Evolutionary conservation across 2,888 invertebrate genomes (phyloP).

Genomic region (Ganaspis brasiliensis): DNA sequence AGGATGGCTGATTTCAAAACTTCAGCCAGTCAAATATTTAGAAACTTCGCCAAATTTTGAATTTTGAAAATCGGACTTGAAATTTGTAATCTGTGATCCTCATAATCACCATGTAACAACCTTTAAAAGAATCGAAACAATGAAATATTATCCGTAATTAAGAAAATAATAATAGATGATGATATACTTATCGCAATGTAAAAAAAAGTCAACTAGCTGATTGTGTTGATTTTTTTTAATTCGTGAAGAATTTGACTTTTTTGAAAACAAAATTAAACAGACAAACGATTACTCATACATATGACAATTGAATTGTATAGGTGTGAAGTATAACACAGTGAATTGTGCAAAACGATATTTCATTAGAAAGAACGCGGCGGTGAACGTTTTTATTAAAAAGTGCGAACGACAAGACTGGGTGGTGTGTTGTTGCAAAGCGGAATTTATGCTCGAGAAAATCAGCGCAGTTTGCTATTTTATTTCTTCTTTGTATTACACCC

Average conservation of each 20-base stretch:
- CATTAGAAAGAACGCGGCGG: constrained; percentile 53
- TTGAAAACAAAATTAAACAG: neutral
- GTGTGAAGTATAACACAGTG: constrained; percentile 47
- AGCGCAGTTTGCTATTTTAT: constrained; percentile 43
- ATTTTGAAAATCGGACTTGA: too few species aligned
- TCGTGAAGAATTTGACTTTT: neutral
- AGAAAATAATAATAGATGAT: too few species aligned
- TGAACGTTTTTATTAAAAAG: constrained; percentile 63
- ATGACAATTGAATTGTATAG: constrained; percentile 3
- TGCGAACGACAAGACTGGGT: constrained; percentile 51
- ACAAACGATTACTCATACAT: neutral
- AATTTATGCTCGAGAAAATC: constrained; percentile 71
- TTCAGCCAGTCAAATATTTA: too few species aligned
- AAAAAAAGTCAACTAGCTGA: neutral
- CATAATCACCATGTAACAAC: too few species aligned
- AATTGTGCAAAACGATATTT: constrained; percentile 55
- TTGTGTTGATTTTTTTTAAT: neutral
- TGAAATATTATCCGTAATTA: too few species aligned
- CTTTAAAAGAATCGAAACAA: neutral
- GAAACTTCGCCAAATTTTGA: too few species aligned
- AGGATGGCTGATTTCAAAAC: too few species aligned
- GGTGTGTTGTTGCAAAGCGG: constrained; percentile 57
- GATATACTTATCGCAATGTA: neutral
- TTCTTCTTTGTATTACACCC: neutral
- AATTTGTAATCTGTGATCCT: too few species aligned